Percentiles rank a stretch among this genome's conserved stretches.
phyloP scores from a whole-genome alignment of 2,113 vertebrate genomes.

The Cyprinus carpio region DNA sequence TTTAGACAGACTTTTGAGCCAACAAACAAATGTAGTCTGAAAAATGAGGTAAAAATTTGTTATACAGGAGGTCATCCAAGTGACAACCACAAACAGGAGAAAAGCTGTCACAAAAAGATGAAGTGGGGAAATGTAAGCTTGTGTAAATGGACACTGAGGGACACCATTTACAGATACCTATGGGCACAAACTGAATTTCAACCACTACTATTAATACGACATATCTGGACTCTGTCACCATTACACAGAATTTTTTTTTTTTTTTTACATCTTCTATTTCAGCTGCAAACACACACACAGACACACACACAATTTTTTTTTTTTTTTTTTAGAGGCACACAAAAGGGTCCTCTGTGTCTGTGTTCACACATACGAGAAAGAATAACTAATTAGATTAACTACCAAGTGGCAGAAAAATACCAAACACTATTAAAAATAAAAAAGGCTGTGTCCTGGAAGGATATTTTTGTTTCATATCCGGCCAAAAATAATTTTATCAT shows the following conservation, averaged over 20 bases:
- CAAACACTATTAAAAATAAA: neutral
- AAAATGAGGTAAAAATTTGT: slow-evolving; percentile 2
- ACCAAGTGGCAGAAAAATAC: slow-evolving; percentile 11
- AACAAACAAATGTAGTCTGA: neutral
- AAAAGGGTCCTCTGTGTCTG: neutral
- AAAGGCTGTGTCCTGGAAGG: neutral
- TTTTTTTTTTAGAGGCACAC: neutral
- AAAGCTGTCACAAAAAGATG: neutral
- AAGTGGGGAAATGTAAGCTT: neutral
- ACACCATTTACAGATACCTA: neutral
- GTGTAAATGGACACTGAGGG: neutral
- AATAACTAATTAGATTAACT: slow-evolving; percentile 37
- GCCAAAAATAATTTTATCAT: neutral
- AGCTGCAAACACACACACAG: neutral
- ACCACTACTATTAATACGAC: neutral
- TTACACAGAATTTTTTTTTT: neutral
- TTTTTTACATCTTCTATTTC: neutral
- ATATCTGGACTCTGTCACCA: slow-evolving; percentile 20
- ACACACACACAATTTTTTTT: neutral
- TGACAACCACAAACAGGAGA: slow-evolving; percentile 10
- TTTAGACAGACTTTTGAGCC: slow-evolving; percentile 1
- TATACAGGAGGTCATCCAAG: slow-evolving; percentile 37
- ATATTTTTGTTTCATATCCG: neutral
- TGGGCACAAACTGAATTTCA: slow-evolving; percentile 9
- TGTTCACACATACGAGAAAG: neutral